A percentile compares a stretch with the other conserved stretches of the same genome.
Conservation (phyloP, 1,140 invertebrate species). For the Bathynomus jamesi region DNA sequence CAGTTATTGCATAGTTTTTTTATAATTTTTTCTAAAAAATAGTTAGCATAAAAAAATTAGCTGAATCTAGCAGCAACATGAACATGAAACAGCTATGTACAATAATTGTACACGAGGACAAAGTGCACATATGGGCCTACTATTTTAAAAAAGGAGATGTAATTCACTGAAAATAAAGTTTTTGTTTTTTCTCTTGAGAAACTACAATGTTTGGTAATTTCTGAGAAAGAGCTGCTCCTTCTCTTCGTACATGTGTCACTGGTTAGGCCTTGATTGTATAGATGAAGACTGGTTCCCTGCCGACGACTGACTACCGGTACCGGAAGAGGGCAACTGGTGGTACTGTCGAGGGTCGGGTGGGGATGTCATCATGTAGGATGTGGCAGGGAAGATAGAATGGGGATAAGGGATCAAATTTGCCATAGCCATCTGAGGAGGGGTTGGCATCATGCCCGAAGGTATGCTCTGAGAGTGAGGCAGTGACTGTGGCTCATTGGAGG, state of each 20-base stretch:
- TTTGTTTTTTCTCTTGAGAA: no score
- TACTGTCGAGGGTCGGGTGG: slow-evolving; percentile 35
- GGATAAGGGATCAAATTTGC: slow-evolving; percentile 36
- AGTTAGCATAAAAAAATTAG: background rate
- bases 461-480: slow-evolving; percentile 17
- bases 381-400: slow-evolving; percentile 34
- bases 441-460: slow-evolving; percentile 26
- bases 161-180: no score
- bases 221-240: background rate
- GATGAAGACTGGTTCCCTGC: background rate
- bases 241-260: background rate
- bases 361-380: slow-evolving; percentile 36
- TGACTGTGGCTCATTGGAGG: slow-evolving; percentile 11
- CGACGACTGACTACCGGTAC: background rate
- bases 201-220: background rate
- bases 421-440: slow-evolving; percentile 34
- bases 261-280: background rate
- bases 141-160: no score
- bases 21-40: background rate
- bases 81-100: background rate
- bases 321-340: slow-evolving; percentile 15
- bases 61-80: background rate
- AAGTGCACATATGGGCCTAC: no score
- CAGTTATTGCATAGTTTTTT: background rate
- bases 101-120: no score